Conservation (phyloP, 2,797 vertebrate genomes). For the Acropternis orthonyx region DNA sequence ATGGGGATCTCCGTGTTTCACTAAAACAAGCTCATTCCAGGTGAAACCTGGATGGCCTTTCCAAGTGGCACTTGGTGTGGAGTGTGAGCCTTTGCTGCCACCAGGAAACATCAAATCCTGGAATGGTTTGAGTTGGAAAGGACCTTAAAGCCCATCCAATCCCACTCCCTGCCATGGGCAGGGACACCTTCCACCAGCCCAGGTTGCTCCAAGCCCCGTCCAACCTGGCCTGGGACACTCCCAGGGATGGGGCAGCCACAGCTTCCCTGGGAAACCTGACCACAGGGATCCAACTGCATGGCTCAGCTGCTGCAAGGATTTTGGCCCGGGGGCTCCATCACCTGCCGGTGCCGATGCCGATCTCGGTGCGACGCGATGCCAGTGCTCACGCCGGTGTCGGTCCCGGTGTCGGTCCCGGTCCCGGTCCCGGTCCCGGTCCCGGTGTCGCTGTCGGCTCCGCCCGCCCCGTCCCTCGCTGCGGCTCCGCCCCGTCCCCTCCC, state of each 20-base stretch:
- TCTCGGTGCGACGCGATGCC: neutral
- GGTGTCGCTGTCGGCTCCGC: neutral
- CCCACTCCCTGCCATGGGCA: neutral
- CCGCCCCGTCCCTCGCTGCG: neutral
- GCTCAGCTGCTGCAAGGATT: neutral
- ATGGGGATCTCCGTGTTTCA: fast-evolving
- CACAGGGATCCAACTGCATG: neutral
- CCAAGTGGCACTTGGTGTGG: fast-evolving
- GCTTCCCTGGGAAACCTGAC: neutral
- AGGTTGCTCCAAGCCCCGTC: fast-evolving
- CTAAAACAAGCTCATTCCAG: neutral
- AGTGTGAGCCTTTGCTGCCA: neutral
- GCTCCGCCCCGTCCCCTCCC: neutral
- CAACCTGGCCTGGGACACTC: fast-evolving
- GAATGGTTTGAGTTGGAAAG: neutral
- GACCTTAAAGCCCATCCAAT: neutral
- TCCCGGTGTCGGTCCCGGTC: too few species aligned
- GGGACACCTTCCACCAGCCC: neutral
- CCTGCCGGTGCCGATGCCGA: neutral
- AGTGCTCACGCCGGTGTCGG: too few species aligned
- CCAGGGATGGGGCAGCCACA: neutral
- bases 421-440: too few species aligned
- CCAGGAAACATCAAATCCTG: neutral
- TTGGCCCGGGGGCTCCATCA: neutral
- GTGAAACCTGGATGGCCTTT: neutral